Evolutionary conservation across 1,140 invertebrate species (phyloP).

Genomic region (Drosophila bipectinata): DNA sequence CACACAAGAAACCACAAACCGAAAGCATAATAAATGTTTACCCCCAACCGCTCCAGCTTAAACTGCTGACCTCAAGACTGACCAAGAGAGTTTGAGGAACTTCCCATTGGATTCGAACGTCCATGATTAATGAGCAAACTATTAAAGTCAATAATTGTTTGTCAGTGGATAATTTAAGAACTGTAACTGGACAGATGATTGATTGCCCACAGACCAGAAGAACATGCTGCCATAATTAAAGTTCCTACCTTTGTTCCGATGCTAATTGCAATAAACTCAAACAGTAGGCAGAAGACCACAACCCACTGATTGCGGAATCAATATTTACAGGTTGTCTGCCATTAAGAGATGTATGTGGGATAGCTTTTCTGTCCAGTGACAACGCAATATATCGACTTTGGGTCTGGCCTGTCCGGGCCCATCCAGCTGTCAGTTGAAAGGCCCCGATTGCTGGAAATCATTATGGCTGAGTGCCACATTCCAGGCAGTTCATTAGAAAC

Average conservation of each 20-base stretch:
- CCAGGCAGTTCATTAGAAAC: constrained; percentile 52
- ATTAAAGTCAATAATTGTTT: constrained; percentile 56
- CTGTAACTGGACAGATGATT: constrained; percentile 39
- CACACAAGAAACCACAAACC: constrained; percentile 24
- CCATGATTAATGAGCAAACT: constrained; percentile 47
- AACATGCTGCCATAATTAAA: constrained; percentile 15
- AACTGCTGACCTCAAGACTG: constrained; percentile 18
- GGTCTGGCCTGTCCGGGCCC: constrained; percentile 31
- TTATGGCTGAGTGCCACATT: constrained; percentile 69
- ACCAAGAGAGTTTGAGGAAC: constrained; percentile 16
- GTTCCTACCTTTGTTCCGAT: constrained; percentile 20
- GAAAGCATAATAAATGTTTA: constrained; percentile 28
- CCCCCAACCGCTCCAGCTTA: not conserved
- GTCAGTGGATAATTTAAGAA: constrained; percentile 38
- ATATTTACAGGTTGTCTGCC: constrained; percentile 45
- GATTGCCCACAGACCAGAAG: constrained; percentile 14
- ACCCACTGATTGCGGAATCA: constrained; percentile 60
- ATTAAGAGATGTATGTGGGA: not conserved
- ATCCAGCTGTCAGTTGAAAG: constrained; percentile 51
- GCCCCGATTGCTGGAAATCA: constrained; percentile 49
- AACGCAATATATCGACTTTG: constrained; percentile 62
- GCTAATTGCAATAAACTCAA: constrained; percentile 57
- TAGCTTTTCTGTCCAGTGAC: constrained; percentile 15
- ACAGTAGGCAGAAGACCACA: constrained; percentile 27
- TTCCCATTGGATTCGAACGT: constrained; percentile 14